A percentile compares a stretch with the other conserved stretches of the same genome.
These are phyloP conservation scores for Heliconius charithonia DNA, from an alignment of 2,888 invertebrate genomes.

Conservation along the genomic window DNA sequence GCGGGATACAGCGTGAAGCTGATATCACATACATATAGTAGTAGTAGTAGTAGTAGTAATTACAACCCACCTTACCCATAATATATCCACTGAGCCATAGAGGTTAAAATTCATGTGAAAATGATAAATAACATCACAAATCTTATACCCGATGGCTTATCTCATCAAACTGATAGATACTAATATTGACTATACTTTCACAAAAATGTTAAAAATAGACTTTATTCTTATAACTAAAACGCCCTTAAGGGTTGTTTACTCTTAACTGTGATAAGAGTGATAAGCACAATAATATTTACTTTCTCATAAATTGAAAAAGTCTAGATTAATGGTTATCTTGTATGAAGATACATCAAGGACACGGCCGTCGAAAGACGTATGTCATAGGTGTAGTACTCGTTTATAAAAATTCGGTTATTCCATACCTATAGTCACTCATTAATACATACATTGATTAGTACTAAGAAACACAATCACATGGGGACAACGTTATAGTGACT, in stretches of 20 bases:
- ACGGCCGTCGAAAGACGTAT: no score
- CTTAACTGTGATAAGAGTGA: slow-evolving; percentile 45
- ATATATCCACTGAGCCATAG: not conserved
- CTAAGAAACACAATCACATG: no score
- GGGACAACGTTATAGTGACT: no score
- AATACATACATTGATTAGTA: no score
- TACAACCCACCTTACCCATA: no score
- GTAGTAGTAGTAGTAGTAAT: no score
- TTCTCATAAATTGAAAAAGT: slow-evolving; percentile 41
- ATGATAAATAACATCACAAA: not conserved
- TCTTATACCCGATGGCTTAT: slow-evolving; percentile 2
- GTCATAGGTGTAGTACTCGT: no score
- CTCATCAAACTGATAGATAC: not conserved
- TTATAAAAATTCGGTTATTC: no score
- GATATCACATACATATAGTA: no score
- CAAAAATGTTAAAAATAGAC: not conserved
- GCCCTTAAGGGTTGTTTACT: not conserved
- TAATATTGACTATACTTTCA: not conserved
- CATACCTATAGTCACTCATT: no score
- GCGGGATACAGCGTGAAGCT: no score
- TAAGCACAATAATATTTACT: slow-evolving; percentile 43
- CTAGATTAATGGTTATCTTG: not conserved
- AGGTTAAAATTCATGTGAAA: not conserved
- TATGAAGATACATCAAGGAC: not conserved
- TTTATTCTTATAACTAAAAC: no score